These are phyloP conservation scores for Calonectris borealis DNA, from an alignment of 2,113 vertebrate species.

Conservation along the genomic window DNA sequence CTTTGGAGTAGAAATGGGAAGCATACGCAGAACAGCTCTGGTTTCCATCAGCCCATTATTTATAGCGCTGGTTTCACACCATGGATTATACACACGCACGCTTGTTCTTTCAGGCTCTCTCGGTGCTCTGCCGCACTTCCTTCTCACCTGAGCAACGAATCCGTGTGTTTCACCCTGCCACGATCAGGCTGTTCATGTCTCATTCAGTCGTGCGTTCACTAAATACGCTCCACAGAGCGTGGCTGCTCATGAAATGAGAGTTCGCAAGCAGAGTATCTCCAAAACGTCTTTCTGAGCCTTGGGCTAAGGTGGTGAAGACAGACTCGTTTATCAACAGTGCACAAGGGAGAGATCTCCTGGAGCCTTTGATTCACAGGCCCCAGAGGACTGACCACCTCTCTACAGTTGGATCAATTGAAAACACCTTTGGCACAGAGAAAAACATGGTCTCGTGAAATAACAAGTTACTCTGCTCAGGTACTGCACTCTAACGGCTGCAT, in stretches of 20 bases:
- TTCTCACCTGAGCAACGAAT: slow-evolving; percentile 21
- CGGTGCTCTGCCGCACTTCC: background rate
- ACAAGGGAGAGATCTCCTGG: background rate
- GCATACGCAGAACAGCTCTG: background rate
- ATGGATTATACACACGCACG: background rate
- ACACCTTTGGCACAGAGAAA: background rate
- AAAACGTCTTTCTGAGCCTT: background rate
- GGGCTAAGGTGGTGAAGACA: background rate
- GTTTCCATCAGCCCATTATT: slow-evolving; percentile 34
- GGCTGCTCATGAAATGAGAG: background rate
- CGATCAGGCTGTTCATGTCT: background rate
- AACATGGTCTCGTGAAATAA: accelerated
- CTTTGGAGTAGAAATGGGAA: slow-evolving; percentile 8
- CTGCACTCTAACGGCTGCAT: background rate
- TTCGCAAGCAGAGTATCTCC: background rate
- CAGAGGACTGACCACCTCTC: background rate
- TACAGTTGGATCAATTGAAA: background rate
- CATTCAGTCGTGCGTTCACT: background rate
- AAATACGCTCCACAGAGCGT: background rate
- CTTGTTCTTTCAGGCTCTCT: background rate
- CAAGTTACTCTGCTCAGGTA: background rate
- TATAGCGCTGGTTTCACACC: slow-evolving; percentile 23
- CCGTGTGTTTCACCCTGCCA: background rate
- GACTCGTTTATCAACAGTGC: background rate
- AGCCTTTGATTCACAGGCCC: background rate